Evolutionary conservation across 2,888 invertebrate species (phyloP), one percentile per base, ranked within the genome.

Genomic region (Drosophila bunnanda): DNA sequence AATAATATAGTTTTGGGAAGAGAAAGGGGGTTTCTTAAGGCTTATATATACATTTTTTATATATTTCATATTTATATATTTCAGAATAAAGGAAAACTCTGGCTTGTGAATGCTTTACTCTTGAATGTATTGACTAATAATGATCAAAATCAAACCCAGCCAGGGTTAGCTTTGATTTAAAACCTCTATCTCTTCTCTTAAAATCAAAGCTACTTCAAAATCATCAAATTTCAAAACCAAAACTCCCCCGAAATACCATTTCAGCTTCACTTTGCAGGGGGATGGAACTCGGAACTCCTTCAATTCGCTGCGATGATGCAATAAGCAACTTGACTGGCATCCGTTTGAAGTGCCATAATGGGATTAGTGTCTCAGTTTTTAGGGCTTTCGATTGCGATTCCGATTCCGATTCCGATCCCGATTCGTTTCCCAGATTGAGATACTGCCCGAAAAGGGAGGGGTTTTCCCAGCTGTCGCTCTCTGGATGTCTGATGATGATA

Each of bases 311-410:
- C 22, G 54, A 66, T 67, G 66, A 34, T 44, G 65, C 65, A 65
- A 46, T 43, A 44, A 39, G 25, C 41, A 52, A 41, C 53, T 28
- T 28, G 66, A 44, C 54, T 61, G 55, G 62, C 80, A 80, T 67
- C 67, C 78, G 65, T 76, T 86, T 83, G 82, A 86, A 86, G 78
- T 86, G 84, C 72, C 80, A 82, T 79, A 85, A 83, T 82, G 67
- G 74, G 82, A 83, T 88, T 83, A 81, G 68, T 59, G 74, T 75
- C 75, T 75, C 53, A 34, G 59, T 57, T 50, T 22, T 38, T 0
- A 13, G 17, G 41, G 34, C 28, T 59, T 53, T 65, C 48, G 44
- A n/a, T 46, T 36, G 13, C 28, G 34, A 20, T 58, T 52, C 52
- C 32, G 44, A n/a, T 48, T 34, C 10, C 28, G 20, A 25, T 28